phyloP scores from a whole-genome alignment of 2,888 invertebrate genomes.

The Amphipoea lucens region DNA sequence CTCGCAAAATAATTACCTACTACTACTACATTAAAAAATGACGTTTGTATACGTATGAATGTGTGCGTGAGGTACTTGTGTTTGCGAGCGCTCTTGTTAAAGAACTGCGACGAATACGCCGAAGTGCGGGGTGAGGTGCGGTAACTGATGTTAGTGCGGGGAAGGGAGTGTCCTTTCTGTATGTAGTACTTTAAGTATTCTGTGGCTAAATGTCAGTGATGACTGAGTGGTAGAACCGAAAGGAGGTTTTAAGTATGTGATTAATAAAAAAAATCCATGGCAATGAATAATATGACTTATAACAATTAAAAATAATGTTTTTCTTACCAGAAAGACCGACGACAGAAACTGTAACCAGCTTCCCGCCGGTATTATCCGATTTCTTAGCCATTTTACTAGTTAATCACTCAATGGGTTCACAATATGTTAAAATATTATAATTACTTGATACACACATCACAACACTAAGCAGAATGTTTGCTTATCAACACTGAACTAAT shows the following conservation, averaged over 20 bases:
- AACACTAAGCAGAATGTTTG: slow-evolving; percentile 75
- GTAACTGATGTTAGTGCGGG: too few species aligned
- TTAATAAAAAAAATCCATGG: background rate
- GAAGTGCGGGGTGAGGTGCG: too few species aligned
- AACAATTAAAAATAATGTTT: background rate
- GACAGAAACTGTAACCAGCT: slow-evolving; percentile 95
- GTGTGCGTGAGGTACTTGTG: too few species aligned
- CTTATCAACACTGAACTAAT: slow-evolving; percentile 64
- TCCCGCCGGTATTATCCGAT: slow-evolving; percentile 92
- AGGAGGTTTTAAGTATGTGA: background rate
- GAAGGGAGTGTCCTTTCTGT: too few species aligned
- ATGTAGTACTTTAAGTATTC: too few species aligned
- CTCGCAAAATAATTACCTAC: too few species aligned
- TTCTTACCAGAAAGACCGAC: slow-evolving; percentile 95
- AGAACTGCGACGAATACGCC: too few species aligned
- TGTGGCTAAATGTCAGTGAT: background rate
- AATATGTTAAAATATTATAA: slow-evolving; percentile 73
- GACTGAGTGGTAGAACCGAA: background rate
- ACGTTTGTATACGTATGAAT: too few species aligned
- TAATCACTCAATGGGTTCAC: slow-evolving; percentile 76
- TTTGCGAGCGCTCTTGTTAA: too few species aligned
- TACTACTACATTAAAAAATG: too few species aligned
- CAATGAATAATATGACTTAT: background rate
- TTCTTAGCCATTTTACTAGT: slow-evolving; percentile 92
- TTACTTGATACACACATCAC: slow-evolving; percentile 85